phyloP scores from a whole-genome alignment of 1,140 invertebrate species.

The Theocolax elegans region DNA sequence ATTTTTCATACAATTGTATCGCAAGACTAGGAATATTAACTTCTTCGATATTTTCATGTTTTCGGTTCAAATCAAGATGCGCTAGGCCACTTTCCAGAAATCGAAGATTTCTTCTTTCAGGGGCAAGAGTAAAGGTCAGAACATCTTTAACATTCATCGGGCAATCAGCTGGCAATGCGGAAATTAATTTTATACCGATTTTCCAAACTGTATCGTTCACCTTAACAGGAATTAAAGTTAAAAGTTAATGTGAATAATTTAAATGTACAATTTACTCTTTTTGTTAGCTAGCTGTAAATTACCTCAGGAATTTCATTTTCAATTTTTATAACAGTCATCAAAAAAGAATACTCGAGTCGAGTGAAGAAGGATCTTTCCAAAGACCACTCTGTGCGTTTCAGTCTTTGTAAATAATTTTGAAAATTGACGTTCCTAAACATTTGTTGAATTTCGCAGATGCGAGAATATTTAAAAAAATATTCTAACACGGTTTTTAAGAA shows the following conservation, averaged over 20 bases:
- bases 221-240: conserved; percentile 17
- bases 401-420: conserved; percentile 52
- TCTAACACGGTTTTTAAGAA: conserved; percentile 53
- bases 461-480: conserved; percentile 41
- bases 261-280: too few species aligned
- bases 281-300: too few species aligned
- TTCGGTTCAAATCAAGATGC: conserved; percentile 2
- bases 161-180: conserved; percentile 56
- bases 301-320: conserved; percentile 24
- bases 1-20: conserved; percentile 52
- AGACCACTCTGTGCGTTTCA: conserved; percentile 54
- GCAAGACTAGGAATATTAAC: conserved; percentile 1
- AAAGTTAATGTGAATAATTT: not conserved
- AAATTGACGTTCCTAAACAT: conserved; percentile 49
- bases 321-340: conserved; percentile 50
- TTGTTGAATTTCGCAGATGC: conserved; percentile 42
- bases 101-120: conserved; percentile 33
- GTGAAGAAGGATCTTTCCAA: conserved; percentile 62
- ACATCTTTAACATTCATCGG: conserved; percentile 45
- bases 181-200: conserved; percentile 59
- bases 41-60: not conserved
- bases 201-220: conserved; percentile 52
- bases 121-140: conserved; percentile 37
- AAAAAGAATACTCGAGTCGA: conserved; percentile 55
- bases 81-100: conserved; percentile 26